Base-by-base conservation (phyloP, 2,888 invertebrate genomes). In the Eupithecia subumbrata region DNA sequence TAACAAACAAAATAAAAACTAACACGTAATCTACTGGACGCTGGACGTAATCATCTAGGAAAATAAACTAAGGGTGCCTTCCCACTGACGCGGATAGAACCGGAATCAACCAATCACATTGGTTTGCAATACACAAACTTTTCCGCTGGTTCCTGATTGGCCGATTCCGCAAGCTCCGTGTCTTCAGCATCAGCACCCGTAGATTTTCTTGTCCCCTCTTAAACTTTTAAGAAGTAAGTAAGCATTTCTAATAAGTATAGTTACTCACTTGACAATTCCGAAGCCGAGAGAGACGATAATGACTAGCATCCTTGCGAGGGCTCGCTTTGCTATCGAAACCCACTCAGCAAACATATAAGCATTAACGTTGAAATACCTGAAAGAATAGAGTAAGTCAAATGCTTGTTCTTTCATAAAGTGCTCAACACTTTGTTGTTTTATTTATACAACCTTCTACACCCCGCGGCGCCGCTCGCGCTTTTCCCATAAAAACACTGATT, bases 201-300 rank as follows among this genome's bases (percentile, higher is more conserved):
- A 52, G 52, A 22, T n/a, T 22, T 9, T 11, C 0, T 52, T 52
- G 48, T n/a, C 18, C 48, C 16, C n/a, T 48, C 48, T n/a, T 9
- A 9, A 8, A n/a, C n/a, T 4, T 22, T 22, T 22, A 22, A 56
- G 52, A 52, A 52, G n/a, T 52, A 52, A 52, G 1, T 2, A 48
- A 37, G 37, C 14, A 1, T 60, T 60, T 60, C 22, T 25, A 5
- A 22, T 60, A 22, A 4, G 11, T 56, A 12, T 2, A 5, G 60
- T 25, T 14, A 71, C 96, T 95, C 88, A 97, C 97, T 98, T 99
- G 80, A 99, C 98, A 84, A 99, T 98, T 69, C 99, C 99, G 93
- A 98, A 99, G 69, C 99, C 99, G 69, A 99, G 95, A 79, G 98
- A 98, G 77, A 99, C 99, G 76, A 99, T 98, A 76, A 99, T 97